A percentile compares a stretch with the other conserved stretches of the same genome.
phyloP scores from a whole-genome alignment of 2,797 vertebrate species.

The Galaxias olidus region DNA sequence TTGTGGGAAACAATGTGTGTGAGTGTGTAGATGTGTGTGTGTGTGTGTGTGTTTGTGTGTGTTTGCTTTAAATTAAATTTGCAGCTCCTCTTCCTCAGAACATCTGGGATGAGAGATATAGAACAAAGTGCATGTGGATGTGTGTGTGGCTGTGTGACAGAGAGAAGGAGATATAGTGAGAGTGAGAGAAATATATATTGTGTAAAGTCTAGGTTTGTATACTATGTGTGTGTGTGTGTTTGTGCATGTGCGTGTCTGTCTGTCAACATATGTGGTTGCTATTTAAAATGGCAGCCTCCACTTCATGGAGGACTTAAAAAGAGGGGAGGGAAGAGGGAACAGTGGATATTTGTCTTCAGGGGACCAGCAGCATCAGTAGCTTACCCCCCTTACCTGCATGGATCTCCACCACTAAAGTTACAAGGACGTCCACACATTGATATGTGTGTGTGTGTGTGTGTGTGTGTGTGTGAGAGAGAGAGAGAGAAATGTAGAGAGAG shows the following conservation, averaged over 20 bases:
- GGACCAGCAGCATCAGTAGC: no score
- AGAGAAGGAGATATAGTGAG: slow-evolving; percentile 7
- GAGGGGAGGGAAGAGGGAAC: no score
- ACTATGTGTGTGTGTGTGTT: slow-evolving; percentile 2
- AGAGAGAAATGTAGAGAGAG: not conserved
- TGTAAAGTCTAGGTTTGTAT: slow-evolving; percentile 39
- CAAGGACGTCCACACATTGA: no score
- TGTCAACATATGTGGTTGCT: not conserved
- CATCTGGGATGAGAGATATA: no score
- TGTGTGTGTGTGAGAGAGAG: not conserved
- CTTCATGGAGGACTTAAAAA: not conserved
- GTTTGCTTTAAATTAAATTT: no score
- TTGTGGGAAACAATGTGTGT: not conserved
- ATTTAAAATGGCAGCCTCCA: not conserved
- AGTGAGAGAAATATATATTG: slow-evolving; percentile 27
- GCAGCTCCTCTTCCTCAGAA: no score
- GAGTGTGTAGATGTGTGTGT: not conserved
- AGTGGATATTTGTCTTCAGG: no score
- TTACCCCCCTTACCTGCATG: no score
- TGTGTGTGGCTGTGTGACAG: slow-evolving; percentile 16
- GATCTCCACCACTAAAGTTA: no score
- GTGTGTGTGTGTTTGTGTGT: no score
- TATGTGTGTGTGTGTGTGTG: no score
- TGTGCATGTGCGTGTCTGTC: not conserved
- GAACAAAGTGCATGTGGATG: not conserved